Base-by-base conservation (phyloP, 1,140 invertebrate species). In the Maniola jurtina region DNA sequence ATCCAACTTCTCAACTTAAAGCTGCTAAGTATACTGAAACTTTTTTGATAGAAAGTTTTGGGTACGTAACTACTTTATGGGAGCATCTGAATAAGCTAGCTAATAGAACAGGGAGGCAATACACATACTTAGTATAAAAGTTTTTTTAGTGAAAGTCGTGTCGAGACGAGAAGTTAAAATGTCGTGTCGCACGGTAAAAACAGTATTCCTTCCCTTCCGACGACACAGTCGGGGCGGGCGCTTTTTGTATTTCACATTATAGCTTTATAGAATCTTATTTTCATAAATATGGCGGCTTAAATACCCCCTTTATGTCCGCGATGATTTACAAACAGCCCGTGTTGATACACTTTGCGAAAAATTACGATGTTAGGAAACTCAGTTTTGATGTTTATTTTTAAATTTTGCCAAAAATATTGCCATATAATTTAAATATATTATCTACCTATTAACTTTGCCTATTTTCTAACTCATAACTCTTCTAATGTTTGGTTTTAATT, bases 241-340 rank as follows among this genome's bases (percentile, higher is more conserved):
- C 75, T 85, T 89, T 89, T 89, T 89, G 86, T 89, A 86, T 89
- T 81, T 86, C 80, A 84, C 82, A 86, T 89, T 88, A 89, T 84
- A 79, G 79, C 81, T 80, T 79, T 77, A 80, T 77, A 77, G 77
- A 71, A 81, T 86, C 85, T 88, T 89, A 89, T 88, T 89, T 88
- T 83, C 86, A 89, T 88, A 89, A 89, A 89, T 89, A 86, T 88
- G 78, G 82, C 77, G 76, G 80, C 79, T 88, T 86, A 89, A 83
- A 80, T 80, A 79, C 81, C 76, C 80, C 81, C 80, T 86, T 83
- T 85, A 84, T 89, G 83, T 86, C 78, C 65, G 40, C 60, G n/a
- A 76, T 89, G 86, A 89, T 86, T 89, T 89, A 89, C 84, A 87
- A 86, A 89, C 56, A 87, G 60, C 66, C 68, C 36, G 57, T 64